Conservation (phyloP, 2,888 invertebrate species). For the Scaptomyza parva region DNA sequence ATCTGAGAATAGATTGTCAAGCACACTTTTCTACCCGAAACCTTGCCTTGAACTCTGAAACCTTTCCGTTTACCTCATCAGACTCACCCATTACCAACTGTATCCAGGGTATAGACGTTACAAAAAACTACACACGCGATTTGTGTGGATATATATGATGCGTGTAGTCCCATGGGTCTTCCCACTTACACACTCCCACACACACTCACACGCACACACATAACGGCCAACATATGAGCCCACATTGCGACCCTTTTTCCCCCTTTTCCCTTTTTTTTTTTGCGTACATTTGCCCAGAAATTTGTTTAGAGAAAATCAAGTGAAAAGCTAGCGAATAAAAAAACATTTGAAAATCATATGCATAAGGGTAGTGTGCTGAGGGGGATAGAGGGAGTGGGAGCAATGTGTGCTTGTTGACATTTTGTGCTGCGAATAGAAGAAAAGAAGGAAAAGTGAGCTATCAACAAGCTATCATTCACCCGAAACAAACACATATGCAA, state of each 20-base stretch:
- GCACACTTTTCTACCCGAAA: too few species aligned
- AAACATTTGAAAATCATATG: constrained; percentile 76
- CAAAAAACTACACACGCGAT: constrained; percentile 65
- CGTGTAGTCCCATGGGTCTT: constrained; percentile 50
- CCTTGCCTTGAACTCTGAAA: neutral
- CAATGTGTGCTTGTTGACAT: constrained; percentile 68
- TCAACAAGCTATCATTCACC: constrained; percentile 79
- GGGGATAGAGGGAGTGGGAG: neutral
- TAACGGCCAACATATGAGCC: constrained; percentile 34
- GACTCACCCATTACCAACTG: neutral
- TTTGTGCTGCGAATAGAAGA: constrained; percentile 45
- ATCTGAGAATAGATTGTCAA: too few species aligned
- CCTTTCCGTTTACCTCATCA: neutral
- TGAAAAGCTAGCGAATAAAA: constrained; percentile 61
- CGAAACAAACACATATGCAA: constrained; percentile 72
- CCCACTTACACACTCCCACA: neutral
- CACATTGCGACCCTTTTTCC: constrained; percentile 52
- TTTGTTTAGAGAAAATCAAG: constrained; percentile 72
- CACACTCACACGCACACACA: neutral
- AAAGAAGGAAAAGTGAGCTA: constrained; percentile 70
- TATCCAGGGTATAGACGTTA: constrained; percentile 37
- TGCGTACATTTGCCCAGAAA: constrained; percentile 45
- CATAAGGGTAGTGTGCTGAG: constrained; percentile 20
- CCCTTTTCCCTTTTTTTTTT: constrained; percentile 61
- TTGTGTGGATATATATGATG: constrained; percentile 49